phyloP scores from a whole-genome alignment of 2,797 vertebrate species.

The Onychomys arenicola region DNA sequence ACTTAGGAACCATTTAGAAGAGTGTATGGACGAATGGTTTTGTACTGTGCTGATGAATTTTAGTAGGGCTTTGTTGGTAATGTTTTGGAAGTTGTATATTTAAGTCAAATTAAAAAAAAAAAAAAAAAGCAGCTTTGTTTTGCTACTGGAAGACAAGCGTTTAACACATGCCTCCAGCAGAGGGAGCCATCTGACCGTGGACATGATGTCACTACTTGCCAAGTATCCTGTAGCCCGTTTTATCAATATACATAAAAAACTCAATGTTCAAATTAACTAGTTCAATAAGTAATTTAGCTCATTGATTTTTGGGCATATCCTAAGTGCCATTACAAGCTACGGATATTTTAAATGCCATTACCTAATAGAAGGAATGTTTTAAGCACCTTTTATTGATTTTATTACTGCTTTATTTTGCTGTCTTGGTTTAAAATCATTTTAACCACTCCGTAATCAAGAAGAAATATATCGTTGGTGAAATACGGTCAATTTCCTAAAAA shows the following conservation, averaged over 20 bases:
- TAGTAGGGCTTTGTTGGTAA: conserved; percentile 40
- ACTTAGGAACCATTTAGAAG: neutral
- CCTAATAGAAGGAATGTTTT: conserved; percentile 93
- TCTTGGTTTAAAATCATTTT: conserved; percentile 93
- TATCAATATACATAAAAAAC: conserved; percentile 92
- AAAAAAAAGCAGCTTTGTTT: conserved; percentile 43
- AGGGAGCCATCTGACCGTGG: conserved; percentile 87
- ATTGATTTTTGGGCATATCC: conserved; percentile 92
- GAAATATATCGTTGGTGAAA: conserved; percentile 92
- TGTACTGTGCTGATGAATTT: neutral
- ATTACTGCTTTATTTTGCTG: conserved; percentile 93
- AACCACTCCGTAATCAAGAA: conserved; percentile 92
- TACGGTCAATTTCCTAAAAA: conserved; percentile 92
- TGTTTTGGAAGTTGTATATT: conserved; percentile 50
- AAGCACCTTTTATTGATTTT: conserved; percentile 94
- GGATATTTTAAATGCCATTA: conserved; percentile 94
- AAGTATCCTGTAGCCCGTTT: conserved; percentile 84
- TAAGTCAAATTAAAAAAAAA: neutral
- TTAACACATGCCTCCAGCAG: conserved; percentile 83
- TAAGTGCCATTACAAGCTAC: conserved; percentile 93
- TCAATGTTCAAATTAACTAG: conserved; percentile 92
- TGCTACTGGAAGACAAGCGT: neutral
- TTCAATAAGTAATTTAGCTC: conserved; percentile 93
- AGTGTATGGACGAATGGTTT: neutral
- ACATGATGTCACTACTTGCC: conserved; percentile 58